phyloP scores from a whole-genome alignment of 35 echinoderm and acorn worm genomes.

The Anneissia japonica region DNA sequence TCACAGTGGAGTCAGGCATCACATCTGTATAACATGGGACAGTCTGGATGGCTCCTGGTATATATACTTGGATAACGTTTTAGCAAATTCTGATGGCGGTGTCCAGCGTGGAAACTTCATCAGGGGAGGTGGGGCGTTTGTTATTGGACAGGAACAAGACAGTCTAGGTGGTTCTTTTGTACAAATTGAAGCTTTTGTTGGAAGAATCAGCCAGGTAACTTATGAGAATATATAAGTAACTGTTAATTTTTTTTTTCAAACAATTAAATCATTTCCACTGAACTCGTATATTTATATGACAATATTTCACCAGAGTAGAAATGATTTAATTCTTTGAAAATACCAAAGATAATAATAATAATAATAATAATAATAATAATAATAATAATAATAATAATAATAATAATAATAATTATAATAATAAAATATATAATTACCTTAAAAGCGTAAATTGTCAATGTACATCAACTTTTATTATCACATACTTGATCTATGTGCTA shows the following conservation, averaged over 20 bases:
- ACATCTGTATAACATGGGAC: constrained; percentile 49
- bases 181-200: constrained; percentile 42
- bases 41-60: constrained; percentile 37
- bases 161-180: constrained; percentile 42
- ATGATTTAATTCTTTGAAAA: no score
- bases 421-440: neutral
- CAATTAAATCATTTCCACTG: no score
- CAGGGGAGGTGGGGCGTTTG: constrained; percentile 31
- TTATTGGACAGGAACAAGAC: constrained; percentile 61
- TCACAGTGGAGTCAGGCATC: constrained; percentile 15
- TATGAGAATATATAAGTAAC: no score
- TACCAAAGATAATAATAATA: constrained; percentile 4
- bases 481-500: no score
- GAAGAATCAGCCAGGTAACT: constrained; percentile 48
- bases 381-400: constrained; percentile 5
- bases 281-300: no score
- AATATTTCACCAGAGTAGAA: no score
- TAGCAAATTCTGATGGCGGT: constrained; percentile 4
- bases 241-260: no score
- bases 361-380: constrained; percentile 5
- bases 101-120: constrained; percentile 37
- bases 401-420: constrained; percentile 2
- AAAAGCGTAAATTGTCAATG: neutral
- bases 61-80: constrained; percentile 21
- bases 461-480: no score